A percentile compares a stretch with the other conserved stretches of the same genome.
Conservation (phyloP, 1,140 invertebrate genomes). For the Mesaphorura yosii region DNA sequence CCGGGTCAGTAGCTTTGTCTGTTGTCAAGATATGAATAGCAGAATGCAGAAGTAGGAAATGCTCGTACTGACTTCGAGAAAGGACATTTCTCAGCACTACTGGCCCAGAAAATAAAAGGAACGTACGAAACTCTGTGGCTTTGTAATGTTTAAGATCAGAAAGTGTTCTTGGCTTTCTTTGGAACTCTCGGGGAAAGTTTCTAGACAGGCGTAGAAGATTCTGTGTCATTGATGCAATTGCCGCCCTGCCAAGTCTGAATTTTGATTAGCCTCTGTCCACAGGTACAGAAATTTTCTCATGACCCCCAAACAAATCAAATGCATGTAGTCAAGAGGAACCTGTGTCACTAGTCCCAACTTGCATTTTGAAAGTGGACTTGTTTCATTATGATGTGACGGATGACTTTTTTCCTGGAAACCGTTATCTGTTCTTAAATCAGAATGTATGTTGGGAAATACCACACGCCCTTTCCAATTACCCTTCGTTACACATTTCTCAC, state of each 20-base stretch:
- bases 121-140: constrained; percentile 22
- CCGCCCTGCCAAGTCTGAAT: neutral
- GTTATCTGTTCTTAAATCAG: neutral
- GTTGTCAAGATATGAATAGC: constrained; percentile 30
- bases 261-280: constrained; percentile 31
- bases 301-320: constrained; percentile 28
- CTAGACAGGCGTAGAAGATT: neutral
- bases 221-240: neutral
- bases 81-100: constrained; percentile 15
- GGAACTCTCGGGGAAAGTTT: neutral
- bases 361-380: neutral
- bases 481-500: constrained; percentile 34
- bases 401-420: neutral
- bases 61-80: constrained; percentile 23
- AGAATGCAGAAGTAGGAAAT: constrained; percentile 37
- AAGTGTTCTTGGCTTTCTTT: constrained; percentile 17
- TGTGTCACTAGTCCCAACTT: neutral
- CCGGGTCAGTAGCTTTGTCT: neutral
- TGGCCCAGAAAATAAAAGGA: constrained; percentile 19
- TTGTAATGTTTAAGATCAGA: constrained; percentile 19
- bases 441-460: neutral
- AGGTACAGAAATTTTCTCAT: constrained; percentile 31
- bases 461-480: constrained; percentile 24
- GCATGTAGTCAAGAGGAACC: constrained; percentile 7
- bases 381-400: neutral